Base-by-base conservation (phyloP, 2,797 vertebrate species). In the Gorsachius magnificus region DNA sequence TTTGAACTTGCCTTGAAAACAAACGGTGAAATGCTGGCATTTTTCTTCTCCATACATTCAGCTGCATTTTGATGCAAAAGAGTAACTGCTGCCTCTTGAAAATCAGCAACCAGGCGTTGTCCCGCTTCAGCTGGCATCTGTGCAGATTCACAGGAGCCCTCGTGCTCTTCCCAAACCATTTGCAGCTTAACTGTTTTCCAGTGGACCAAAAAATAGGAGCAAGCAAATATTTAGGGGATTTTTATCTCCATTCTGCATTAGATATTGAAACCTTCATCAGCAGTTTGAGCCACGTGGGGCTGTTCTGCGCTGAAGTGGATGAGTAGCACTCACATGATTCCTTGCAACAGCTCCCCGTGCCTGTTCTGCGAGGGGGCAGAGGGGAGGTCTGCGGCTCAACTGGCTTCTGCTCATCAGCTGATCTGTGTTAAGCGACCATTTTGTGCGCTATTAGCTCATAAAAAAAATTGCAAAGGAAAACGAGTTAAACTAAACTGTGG, bases 241-340 rank as follows among this genome's bases (percentile, higher is more conserved):
- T 91, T 82, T 25, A 19, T 51, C 71, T 90, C 43, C 12, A 0
- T 53, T 50, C 29, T 56, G 64, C 19, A 2, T 43, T 20, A 61
- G 56, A 25, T 35, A 10, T 2, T 10, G 66, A n/a, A 36, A 8
- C 17, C 22, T 35, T 36, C 26, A 9, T 2, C 63, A 71, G 87
- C 74, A 83, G 26, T 36, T 83, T 5, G 20, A 57, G 63, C 56
- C 71, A 4, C 1, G 18, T 35, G 69, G 36, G 41, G 11, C 33
- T 56, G 53, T 83, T 89, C 69, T 74, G 71, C 87, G 9, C 60
- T 17, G 4, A 7, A 28, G 78, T 4, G 87, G 70, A 26, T 94
- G 89, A 92, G 88, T 18, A 89, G 88, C n/a, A 17, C 75, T 92
- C 92, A 87, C 83, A 66, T 81, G 94, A 81, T 74, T 33, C 50